These are phyloP conservation scores for Crotalus tigris DNA, from an alignment of 2,113 vertebrate genomes.

Conservation along the genomic window DNA sequence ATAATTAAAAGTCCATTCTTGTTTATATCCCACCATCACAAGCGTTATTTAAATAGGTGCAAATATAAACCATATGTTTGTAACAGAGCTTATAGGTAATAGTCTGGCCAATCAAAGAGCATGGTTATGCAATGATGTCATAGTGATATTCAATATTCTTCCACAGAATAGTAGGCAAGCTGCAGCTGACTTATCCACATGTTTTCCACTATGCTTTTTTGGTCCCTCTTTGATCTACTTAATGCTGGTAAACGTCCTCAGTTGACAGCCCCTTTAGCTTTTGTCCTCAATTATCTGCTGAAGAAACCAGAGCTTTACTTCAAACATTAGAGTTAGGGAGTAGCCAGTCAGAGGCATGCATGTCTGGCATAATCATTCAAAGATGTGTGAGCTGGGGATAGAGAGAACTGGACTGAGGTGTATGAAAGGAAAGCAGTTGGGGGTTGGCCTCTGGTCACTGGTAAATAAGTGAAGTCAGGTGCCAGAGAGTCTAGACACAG, in stretches of 20 bases:
- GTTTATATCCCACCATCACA: slow-evolving; percentile 75
- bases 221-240: slow-evolving; percentile 77
- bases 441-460: slow-evolving; percentile 89
- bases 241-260: slow-evolving; percentile 76
- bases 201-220: slow-evolving; percentile 68
- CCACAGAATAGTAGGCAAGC: slow-evolving; percentile 67
- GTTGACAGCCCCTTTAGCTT: slow-evolving; percentile 77
- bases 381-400: slow-evolving; percentile 73
- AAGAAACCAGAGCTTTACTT: slow-evolving; percentile 82
- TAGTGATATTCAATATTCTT: slow-evolving; percentile 76
- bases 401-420: slow-evolving; percentile 67
- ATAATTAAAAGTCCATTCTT: slow-evolving; percentile 79
- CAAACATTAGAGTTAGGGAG: slow-evolving; percentile 76
- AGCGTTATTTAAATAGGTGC: slow-evolving; percentile 85
- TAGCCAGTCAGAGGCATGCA: slow-evolving; percentile 73
- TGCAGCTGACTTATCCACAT: slow-evolving; percentile 63
- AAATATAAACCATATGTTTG: slow-evolving; percentile 86
- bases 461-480: slow-evolving; percentile 98
- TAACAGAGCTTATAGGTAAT: slow-evolving; percentile 77
- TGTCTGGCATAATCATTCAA: slow-evolving; percentile 84
- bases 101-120: slow-evolving; percentile 73
- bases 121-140: slow-evolving; percentile 74
- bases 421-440: slow-evolving; percentile 70
- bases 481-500: slow-evolving; percentile 99
- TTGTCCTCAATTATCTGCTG: slow-evolving; percentile 77